Base-by-base conservation (phyloP, 2,888 invertebrate genomes). In the Tiliacea citrago region DNA sequence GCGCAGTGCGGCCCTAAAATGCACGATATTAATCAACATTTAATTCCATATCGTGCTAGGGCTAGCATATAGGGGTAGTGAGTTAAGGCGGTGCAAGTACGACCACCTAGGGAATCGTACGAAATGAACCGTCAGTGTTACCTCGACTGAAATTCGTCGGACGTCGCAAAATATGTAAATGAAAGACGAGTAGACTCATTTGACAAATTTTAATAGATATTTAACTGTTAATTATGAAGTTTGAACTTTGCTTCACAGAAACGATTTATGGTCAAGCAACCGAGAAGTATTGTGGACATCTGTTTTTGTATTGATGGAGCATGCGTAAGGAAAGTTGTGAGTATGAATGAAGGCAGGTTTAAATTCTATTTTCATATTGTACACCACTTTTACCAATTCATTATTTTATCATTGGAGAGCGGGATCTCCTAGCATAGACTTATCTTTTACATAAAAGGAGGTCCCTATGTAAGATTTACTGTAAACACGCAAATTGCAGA, bases 171-270 rank as follows among this genome's bases (percentile, higher is more conserved):
- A 94, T 95, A 95, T 96, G 95, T 93, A 94, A 95, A 95, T 95
- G 94, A 92, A 91, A 91, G 94, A 92, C 92, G 91, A 90, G 92
- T 91, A 91, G 91, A 94, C 94, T 94, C 93, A 95, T 95, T 95
- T 95, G 93, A 94, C 94, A 92, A 95, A 95, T 94, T 95, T 95
- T 94, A 95, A 95, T 95, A 91, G 94, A 93, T 93, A 94, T 95
- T 95, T 95, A 95, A 94, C 92, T 93, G 93, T 93, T 94, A 91
- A 94, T 95, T 94, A 94, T 91, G 92, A 94, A 95, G 92, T 94
- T 95, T 92, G 82, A 89, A 90, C 91, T 92, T 90, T 86, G 91
- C 93, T 91, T 87, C 86, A 85, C 78, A 82, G 86, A 89, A 89
- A 87, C 79, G 85, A 79, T 89, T 70, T 68, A 1, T 81, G 83